Evolutionary conservation across 2,113 vertebrate genomes (phyloP).

Genomic region (Coptodon bakossiorum): DNA sequence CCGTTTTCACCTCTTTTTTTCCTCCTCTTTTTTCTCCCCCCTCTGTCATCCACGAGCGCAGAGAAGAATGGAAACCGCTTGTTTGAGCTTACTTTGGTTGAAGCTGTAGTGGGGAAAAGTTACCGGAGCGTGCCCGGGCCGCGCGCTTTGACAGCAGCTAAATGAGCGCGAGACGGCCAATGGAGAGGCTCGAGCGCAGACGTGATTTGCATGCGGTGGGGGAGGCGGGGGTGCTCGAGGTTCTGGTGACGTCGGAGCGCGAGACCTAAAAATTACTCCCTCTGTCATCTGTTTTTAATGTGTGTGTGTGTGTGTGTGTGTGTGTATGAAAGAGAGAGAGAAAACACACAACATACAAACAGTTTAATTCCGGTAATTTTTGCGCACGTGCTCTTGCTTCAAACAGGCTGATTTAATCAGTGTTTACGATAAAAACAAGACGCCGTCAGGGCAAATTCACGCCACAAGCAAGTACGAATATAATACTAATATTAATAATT

Average conservation of each 20-base stretch:
- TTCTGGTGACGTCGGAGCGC: slow-evolving; percentile 81
- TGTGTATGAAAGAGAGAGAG: not conserved
- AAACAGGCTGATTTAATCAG: not conserved
- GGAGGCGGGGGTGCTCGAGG: slow-evolving; percentile 65
- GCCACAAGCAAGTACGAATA: not conserved
- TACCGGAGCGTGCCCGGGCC: slow-evolving; percentile 77
- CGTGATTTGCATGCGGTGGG: slow-evolving; percentile 79
- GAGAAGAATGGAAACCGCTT: not conserved
- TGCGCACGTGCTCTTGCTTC: not conserved
- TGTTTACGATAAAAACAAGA: not conserved
- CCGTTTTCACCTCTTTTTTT: not conserved
- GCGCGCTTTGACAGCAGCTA: slow-evolving; percentile 82
- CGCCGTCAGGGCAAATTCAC: not conserved
- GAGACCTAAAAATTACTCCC: slow-evolving; percentile 61
- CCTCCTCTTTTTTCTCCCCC: not conserved
- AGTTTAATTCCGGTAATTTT: not conserved
- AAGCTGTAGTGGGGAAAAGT: slow-evolving; percentile 56
- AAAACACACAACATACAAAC: slow-evolving; percentile 5
- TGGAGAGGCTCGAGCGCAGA: slow-evolving; percentile 72
- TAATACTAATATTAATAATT: not conserved
- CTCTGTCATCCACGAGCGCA: slow-evolving; percentile 53
- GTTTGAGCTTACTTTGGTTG: slow-evolving; percentile 59
- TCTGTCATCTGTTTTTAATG: slow-evolving; percentile 32
- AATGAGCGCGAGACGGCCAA: slow-evolving; percentile 85
- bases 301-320: not conserved